Base-by-base conservation (phyloP, 2,888 invertebrate genomes). In the Megaustenia siamemsis region DNA sequence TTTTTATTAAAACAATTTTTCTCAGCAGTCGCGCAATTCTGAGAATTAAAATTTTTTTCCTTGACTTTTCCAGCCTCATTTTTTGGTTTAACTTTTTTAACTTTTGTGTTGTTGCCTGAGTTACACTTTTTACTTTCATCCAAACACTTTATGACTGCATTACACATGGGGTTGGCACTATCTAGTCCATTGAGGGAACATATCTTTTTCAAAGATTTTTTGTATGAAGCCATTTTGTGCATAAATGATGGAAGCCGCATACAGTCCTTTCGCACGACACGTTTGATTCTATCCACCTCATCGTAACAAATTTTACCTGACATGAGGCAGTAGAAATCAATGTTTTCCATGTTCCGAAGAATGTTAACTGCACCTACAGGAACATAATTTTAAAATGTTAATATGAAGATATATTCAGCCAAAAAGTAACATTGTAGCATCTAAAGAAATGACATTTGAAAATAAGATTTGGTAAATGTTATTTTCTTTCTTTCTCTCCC, bases 241-340 rank as follows among this genome's bases (percentile, higher is more conserved):
- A 94, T 90, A 85, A 94, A 93, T n/a, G 89, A 87, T 8, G 94
- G 94, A 73, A 91, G 86, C 66, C 90, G 87, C 49, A 93, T 84
- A 82, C 92, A 91, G 68, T 93, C 91, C 78, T 89, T 87, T 18
- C 93, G 87, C 4, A 92, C 92, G 8, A 93, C 81, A 38, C 93
- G 90, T 77, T 92, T 92, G 40, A 93, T 90, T 32, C 93, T 87
- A 10, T 87, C 81, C 24, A 92, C 84, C 81, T 94, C 93, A 87
- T 93, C 93, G 35, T 88, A 86, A 83, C 93, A 93, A 32, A 94
- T 87, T 85, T 92, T 93, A 15, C 94, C 94, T 83, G 90, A 87
- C 92, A 93, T 93, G 45, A 94, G 88, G n/a, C 93, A 85, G 56
- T 87, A 87, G 86, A 94, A 93, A 87, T 94, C 93, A 43, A 94